phyloP scores from a whole-genome alignment of 2,113 vertebrate species.

The Hippocampus zosterae region DNA sequence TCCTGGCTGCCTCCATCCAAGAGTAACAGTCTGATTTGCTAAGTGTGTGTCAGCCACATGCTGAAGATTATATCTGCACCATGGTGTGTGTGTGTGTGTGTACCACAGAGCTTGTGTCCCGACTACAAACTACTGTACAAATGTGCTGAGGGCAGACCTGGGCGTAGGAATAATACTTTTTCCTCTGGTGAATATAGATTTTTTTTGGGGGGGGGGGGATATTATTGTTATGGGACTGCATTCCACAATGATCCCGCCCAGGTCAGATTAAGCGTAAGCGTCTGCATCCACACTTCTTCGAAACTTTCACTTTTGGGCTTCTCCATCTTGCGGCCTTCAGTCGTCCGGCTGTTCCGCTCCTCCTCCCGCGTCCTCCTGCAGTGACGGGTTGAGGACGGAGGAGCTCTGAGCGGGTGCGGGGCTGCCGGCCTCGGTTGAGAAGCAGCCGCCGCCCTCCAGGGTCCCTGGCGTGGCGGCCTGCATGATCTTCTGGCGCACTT shows the following conservation, averaged over 20 bases:
- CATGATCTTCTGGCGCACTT: conserved; percentile 95
- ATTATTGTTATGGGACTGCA: conserved; percentile 27
- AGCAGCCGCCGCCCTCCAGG: conserved; percentile 55
- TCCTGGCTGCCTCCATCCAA: conserved; percentile 47
- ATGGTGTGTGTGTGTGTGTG: conserved; percentile 36
- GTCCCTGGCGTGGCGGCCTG: conserved; percentile 80
- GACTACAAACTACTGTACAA: conserved; percentile 59
- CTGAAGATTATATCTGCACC: conserved; percentile 59
- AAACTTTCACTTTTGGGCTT: conserved; percentile 66
- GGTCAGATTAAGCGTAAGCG: conserved; percentile 47
- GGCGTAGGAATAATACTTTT: conserved; percentile 26
- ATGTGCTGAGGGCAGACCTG: conserved; percentile 62
- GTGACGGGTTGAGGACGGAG: conserved; percentile 45
- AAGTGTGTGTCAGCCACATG: conserved; percentile 41
- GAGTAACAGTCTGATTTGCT: conserved; percentile 73
- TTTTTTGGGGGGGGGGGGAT: not conserved
- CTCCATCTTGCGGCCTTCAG: conserved; percentile 45
- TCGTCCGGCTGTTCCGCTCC: conserved; percentile 50
- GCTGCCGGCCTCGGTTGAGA: conserved; percentile 12
- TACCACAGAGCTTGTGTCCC: conserved; percentile 48
- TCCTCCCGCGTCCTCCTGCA: conserved; percentile 46
- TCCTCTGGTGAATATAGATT: not conserved
- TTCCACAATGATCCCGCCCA: conserved; percentile 35
- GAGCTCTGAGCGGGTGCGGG: conserved; percentile 50
- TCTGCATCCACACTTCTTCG: conserved; percentile 37